Base-by-base conservation (phyloP, 2,113 vertebrate species). In the Prunella fulvescens region DNA sequence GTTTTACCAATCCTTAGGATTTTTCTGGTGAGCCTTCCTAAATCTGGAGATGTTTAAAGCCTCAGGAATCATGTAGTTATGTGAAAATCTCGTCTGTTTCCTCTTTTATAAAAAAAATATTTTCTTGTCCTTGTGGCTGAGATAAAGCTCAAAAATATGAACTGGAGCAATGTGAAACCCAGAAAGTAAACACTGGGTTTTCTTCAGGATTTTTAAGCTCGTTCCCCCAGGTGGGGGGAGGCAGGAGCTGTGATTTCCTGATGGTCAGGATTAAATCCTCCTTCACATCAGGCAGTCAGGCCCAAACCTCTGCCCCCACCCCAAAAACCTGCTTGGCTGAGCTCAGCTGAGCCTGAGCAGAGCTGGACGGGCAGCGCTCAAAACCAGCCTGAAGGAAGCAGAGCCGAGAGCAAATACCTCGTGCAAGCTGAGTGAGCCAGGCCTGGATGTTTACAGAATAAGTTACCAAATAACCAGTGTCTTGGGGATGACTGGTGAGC, bases 391-490 rank as follows among this genome's bases (percentile, higher is more conserved):
- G 57, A 6, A 73, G 83, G 70, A 82, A 93, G 88, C 8, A 31
- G 93, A 95, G 66, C 90, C 3, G 3, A 87, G 92, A 94, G 86
- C 90, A 96, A 96, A 96, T 70, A 77, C 86, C 83, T 84, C 51
- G 70, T 95, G 95, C 88, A 78, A 92, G 90, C 82, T 14, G 83
- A 96, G 84, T 4, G 74, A 96, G 93, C 71, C 92, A 33, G 83
- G 83, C 86, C 33, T 44, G 88, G 78, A 39, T 96, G 92, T 97
- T 97, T 94, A 90, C 90, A 95, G 92, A 94, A 94, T 90, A 88
- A 96, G 89, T 95, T 94, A 96, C 92, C 94, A 92, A 96, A 96
- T 97, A 97, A 95, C 86, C 96, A 92, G 57, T 42, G 90, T 69
- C 94, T 93, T 86, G 96, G 96, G 96, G 91, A 90, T 28, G 70